Conservation (phyloP, 2,888 invertebrate species). For the Bruchidius siliquastri region DNA sequence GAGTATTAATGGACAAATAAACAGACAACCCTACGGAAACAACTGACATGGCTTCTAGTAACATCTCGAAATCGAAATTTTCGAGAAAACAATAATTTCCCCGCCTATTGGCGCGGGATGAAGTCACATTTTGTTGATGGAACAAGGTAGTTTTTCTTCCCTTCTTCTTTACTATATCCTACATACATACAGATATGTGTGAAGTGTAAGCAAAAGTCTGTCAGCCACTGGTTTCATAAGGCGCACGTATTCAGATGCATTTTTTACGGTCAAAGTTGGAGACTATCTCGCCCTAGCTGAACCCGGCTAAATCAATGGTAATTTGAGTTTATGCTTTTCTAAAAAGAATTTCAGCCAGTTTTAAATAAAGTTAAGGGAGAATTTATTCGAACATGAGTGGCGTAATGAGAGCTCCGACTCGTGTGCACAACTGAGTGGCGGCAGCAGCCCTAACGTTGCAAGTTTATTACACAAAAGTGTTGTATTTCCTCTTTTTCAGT, state of each 20-base stretch:
- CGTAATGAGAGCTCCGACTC: constrained; percentile 1
- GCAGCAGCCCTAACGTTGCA: neutral
- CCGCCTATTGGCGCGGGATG: too few species aligned
- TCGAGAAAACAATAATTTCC: too few species aligned
- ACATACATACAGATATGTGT: too few species aligned
- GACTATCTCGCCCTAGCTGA: neutral
- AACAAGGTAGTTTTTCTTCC: too few species aligned
- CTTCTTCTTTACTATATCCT: too few species aligned
- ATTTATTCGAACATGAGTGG: constrained; percentile 2
- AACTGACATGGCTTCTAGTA: too few species aligned
- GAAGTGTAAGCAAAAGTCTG: too few species aligned
- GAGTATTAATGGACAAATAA: too few species aligned
- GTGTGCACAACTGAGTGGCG: constrained; percentile 1
- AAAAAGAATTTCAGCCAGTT: constrained; percentile 3
- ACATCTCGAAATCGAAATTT: too few species aligned
- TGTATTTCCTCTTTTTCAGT: neutral
- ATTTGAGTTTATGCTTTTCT: constrained; percentile 1
- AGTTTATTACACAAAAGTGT: neutral
- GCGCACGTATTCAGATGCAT: neutral
- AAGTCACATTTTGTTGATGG: too few species aligned
- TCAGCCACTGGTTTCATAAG: neutral
- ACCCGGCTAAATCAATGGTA: constrained; percentile 3
- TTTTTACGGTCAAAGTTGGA: neutral
- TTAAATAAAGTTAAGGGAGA: constrained; percentile 1
- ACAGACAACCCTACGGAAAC: too few species aligned